Base-by-base conservation (phyloP, 2,888 invertebrate species). In the Crossocerus cetratus region DNA sequence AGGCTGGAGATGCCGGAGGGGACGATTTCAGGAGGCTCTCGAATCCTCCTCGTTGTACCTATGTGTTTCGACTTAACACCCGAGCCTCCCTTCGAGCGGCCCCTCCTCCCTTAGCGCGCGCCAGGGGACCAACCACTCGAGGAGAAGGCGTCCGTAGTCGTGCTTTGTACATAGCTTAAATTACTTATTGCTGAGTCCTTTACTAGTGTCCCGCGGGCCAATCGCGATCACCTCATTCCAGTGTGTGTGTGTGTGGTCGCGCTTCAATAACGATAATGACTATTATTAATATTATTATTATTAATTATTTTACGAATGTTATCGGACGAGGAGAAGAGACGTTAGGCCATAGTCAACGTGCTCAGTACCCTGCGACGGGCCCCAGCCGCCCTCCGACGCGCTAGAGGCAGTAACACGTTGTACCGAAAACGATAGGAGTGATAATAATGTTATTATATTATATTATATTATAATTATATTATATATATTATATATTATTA, bases 151-250 rank as follows among this genome's bases (percentile, higher is more conserved):
- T 86, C 85, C 87, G 87, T 86, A 86, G 86, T 89, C 86, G 87
- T 85, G 86, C 88, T 88, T 90, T 90, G 90, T 90, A 90, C 71
- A 90, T 90, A 90, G 73, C 82, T 82, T 73, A 69, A 65, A 61
- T 72, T 71, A 62, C 83, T 78, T 86, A 84, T 86, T 56, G 69
- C 66, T 67, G 67, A 68, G 68, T 76, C 70, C 71, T 76, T 79
- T 78, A 82, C 76, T 81, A 82, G 82, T 81, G 79, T 78, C 79
- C 32, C 32, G 71, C 74, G 66, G 66, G 72, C 49, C 62, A 57
- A 66, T 81, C 81, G 76, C 78, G 72, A 67, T 18, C 82, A 79
- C 80, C 32, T 11, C 32, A 32, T 32, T 11, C 32, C 32, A 32
- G 32, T 32, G 32, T 32, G 32, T 11, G 32, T 11, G 11, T 32